phyloP scores from a whole-genome alignment of 2,797 vertebrate species.

The Tokudaia muenninki region DNA sequence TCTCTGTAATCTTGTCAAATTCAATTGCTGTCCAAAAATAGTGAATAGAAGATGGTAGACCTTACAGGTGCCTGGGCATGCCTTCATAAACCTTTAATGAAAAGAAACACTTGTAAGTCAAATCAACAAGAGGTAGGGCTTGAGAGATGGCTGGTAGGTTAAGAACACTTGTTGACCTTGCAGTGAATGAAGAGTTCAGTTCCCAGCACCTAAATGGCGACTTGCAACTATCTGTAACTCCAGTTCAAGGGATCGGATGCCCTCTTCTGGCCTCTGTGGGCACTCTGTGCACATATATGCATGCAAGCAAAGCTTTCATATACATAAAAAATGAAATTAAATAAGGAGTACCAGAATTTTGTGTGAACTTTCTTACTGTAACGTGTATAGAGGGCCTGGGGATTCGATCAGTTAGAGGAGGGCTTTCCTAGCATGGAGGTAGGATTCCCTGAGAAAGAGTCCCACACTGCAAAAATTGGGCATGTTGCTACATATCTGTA shows the following conservation, averaged over 20 bases:
- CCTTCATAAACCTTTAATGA: background rate
- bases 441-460: background rate
- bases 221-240: background rate
- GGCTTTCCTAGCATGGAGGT: background rate
- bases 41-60: background rate
- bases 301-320: background rate
- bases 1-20: background rate
- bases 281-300: background rate
- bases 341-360: background rate
- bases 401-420: background rate
- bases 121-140: background rate
- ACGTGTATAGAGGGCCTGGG: background rate
- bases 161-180: background rate
- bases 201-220: background rate
- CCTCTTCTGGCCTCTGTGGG: background rate
- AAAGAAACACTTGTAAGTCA: background rate
- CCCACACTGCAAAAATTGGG: background rate
- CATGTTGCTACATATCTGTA: background rate
- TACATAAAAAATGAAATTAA: background rate
- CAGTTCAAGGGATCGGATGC: background rate
- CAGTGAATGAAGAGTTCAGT: background rate
- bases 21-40: conserved; percentile 9
- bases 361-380: background rate
- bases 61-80: background rate
- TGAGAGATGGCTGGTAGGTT: background rate